phyloP scores from a whole-genome alignment of 35 echinoderm and acorn worm genomes.

The Heliocidaris erythrogramma region DNA sequence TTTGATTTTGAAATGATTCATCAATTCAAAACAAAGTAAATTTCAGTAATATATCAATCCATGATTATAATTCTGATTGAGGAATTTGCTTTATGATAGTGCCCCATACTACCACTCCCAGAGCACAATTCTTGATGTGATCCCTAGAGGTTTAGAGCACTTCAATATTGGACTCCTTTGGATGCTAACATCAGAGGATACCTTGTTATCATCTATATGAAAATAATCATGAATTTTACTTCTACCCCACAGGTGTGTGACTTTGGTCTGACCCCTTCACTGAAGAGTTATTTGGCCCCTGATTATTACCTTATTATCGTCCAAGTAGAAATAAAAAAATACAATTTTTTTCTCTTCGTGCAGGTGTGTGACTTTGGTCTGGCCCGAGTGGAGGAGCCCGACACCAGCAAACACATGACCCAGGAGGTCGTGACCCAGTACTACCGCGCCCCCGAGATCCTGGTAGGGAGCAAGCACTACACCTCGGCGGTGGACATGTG shows the following conservation, averaged over 20 bases:
- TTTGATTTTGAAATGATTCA: not conserved
- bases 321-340: too few relatives aligned
- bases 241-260: too few relatives aligned
- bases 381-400: slow-evolving; percentile 91
- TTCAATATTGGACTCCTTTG: too few relatives aligned
- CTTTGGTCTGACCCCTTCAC: too few relatives aligned
- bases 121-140: not conserved
- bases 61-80: not conserved
- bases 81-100: too few relatives aligned
- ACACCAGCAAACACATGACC: slow-evolving; percentile 96
- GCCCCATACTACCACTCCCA: too few relatives aligned
- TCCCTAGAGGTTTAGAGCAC: not conserved
- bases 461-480: slow-evolving; percentile 98
- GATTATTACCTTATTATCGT: too few relatives aligned
- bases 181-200: too few relatives aligned
- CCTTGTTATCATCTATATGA: too few relatives aligned
- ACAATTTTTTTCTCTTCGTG: not conserved
- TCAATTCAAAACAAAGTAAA: not conserved
- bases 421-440: slow-evolving; percentile 99
- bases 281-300: too few relatives aligned
- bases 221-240: too few relatives aligned
- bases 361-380: slow-evolving; percentile 99
- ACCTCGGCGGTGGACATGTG: slow-evolving; percentile 95
- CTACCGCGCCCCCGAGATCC: slow-evolving; percentile 98
- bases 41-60: too few relatives aligned